phyloP scores from a whole-genome alignment of 64 coral and sea anemone genomes.

The Montipora efflorescens region DNA sequence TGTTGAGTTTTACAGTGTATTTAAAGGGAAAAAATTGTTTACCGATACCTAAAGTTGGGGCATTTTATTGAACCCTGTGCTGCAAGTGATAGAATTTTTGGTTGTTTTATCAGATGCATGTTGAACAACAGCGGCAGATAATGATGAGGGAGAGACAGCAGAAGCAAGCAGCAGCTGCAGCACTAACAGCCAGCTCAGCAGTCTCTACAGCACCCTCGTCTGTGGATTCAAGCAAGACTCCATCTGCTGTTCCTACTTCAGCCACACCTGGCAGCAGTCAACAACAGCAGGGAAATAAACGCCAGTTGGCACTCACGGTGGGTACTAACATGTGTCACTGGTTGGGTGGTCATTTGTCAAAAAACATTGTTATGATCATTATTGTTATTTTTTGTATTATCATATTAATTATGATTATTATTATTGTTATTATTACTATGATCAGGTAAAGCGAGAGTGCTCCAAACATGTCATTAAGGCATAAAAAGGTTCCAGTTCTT shows the following conservation, averaged over 20 bases:
- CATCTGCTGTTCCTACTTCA: constrained; percentile 14
- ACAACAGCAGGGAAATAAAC: constrained; percentile 71
- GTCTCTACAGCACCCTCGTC: constrained; percentile 31
- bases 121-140: constrained; percentile 85
- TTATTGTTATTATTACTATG: no score
- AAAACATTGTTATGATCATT: no score
- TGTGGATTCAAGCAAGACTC: constrained; percentile 14
- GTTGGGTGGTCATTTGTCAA: no score
- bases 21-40: no score
- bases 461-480: no score
- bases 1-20: no score
- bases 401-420: no score
- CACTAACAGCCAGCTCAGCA: constrained; percentile 20
- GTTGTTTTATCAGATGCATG: constrained; percentile 55
- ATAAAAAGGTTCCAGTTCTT: no score
- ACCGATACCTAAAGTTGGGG: no score
- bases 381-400: no score
- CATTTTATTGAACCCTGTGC: no score
- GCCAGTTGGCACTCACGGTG: constrained; percentile 86
- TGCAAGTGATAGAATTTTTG: neutral
- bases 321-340: neutral
- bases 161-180: constrained; percentile 56
- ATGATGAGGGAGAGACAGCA: constrained; percentile 90
- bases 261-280: constrained; percentile 32
- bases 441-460: no score